A percentile compares a stretch with the other conserved stretches of the same genome.
These are phyloP conservation scores for Clarias fuscus DNA, from an alignment of 2,797 vertebrate species.

Conservation along the genomic window DNA sequence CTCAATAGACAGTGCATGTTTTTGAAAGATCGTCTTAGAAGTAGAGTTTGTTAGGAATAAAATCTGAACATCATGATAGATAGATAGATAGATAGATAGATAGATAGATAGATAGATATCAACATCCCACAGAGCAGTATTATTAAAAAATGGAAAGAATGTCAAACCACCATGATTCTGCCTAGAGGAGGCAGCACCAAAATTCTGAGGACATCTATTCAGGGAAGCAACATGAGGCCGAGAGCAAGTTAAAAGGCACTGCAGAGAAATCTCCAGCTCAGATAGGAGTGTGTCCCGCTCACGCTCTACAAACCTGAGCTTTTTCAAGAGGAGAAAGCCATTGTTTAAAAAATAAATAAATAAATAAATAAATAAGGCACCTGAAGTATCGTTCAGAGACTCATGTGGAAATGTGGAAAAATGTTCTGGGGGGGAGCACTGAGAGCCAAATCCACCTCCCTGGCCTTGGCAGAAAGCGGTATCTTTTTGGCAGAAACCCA, in stretches of 20 bases:
- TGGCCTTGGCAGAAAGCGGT: neutral
- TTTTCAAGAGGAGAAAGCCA: neutral
- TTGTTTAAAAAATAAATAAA: neutral
- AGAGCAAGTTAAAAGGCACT: neutral
- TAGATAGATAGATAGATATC: too few species aligned
- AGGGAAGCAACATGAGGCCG: neutral
- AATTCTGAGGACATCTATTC: neutral
- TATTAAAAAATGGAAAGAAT: constrained; percentile 6
- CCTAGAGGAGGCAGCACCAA: neutral
- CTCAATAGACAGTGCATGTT: neutral
- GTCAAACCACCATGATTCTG: neutral
- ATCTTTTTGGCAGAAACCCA: neutral
- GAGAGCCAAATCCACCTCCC: neutral
- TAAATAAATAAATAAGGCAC: neutral
- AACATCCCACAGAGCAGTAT: neutral
- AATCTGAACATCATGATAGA: too few species aligned
- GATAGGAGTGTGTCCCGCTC: neutral
- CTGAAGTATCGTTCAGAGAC: neutral
- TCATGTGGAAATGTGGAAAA: constrained; percentile 2
- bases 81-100: too few species aligned
- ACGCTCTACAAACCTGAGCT: neutral
- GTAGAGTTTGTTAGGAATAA: neutral
- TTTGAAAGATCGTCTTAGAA: neutral
- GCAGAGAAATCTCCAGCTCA: neutral
- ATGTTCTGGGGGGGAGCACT: neutral